Evolutionary conservation across 2,888 invertebrate species (phyloP), one percentile per base, ranked within the genome.

Genomic region (Holacanthella duospinosa): DNA sequence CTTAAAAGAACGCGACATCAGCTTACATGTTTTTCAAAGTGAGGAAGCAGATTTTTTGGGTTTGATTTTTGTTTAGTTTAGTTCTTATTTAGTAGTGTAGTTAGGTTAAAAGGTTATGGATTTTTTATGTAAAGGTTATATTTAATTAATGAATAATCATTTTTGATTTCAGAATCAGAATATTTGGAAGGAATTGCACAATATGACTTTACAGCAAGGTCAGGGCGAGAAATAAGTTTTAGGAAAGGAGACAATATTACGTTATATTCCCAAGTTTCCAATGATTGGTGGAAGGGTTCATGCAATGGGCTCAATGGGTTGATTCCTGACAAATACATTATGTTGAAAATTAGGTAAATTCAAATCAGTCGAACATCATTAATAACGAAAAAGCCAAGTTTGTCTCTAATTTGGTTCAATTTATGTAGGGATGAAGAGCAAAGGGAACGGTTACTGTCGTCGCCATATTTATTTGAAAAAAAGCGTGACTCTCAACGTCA

Each of bases 321-420:
- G 66, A 85, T 89, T 75, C 89, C 89, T 43, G 88, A 88, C 77
- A 88, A 88, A 80, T 89, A 89, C 78, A 87, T 89, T 75, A 83
- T 86, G 76, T 81, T 87, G 72, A 86, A 85, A 79, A 86, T 86
- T 76, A 86, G 85, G 86, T 86, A 77, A 78, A 25, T 26, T 9
- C 16, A 29, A n/a, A 28, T 57, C n/a, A n/a, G n/a, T n/a, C n/a
- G n/a, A n/a, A n/a, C n/a, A n/a, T n/a, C n/a, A n/a, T n/a, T n/a
- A n/a, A n/a, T n/a, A n/a, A n/a, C n/a, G n/a, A n/a, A n/a, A n/a
- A n/a, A n/a, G n/a, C n/a, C n/a, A n/a, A n/a, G n/a, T n/a, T n/a
- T n/a, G n/a, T n/a, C n/a, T n/a, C n/a, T n/a, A n/a, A n/a, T n/a
- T n/a, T n/a, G n/a, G n/a, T n/a, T n/a, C n/a, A n/a, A n/a, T 61